A percentile compares a stretch with the other conserved stretches of the same genome.
Conservation (phyloP, 1,140 invertebrate species). For the Globodera ellingtonae region DNA sequence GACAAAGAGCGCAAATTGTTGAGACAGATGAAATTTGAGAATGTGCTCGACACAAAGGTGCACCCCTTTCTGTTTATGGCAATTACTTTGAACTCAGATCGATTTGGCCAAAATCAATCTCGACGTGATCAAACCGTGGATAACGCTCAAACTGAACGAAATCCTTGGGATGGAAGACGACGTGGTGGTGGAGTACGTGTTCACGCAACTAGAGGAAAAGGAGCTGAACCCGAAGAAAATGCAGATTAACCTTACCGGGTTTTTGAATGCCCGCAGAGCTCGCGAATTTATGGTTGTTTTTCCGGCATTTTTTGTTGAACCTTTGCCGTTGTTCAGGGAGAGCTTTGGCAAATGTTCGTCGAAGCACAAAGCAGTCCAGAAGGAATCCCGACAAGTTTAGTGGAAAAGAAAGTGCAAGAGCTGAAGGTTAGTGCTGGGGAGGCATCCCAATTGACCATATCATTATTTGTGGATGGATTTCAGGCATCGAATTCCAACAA, state of each 20-base stretch:
- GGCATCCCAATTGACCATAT: background rate
- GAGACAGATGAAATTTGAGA: constrained; percentile 97
- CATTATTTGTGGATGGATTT: too few relatives aligned
- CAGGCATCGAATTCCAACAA: constrained; percentile 15
- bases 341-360: constrained; percentile 89
- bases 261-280: constrained; percentile 95
- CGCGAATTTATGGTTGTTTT: constrained; percentile 83
- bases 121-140: constrained; percentile 98
- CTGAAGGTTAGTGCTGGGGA: constrained; percentile 13
- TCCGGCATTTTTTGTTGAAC: background rate
- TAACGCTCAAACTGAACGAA: constrained; percentile 90
- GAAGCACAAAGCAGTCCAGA: constrained; percentile 80
- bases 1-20: constrained; percentile 98
- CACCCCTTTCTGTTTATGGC: background rate
- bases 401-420: constrained; percentile 46
- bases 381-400: constrained; percentile 41
- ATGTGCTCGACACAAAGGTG: constrained; percentile 84
- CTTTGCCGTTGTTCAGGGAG: constrained; percentile 62
- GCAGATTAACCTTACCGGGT: constrained; percentile 99
- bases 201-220: constrained; percentile 87
- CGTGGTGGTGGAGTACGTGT: constrained; percentile 96
- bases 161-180: constrained; percentile 95
- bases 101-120: constrained; percentile 98
- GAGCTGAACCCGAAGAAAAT: constrained; percentile 93
- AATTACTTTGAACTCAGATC: constrained; percentile 73